Percentiles rank a stretch among this genome's conserved stretches.
phyloP scores from a whole-genome alignment of 2,113 vertebrate species.

The Orthonyx spaldingii region DNA sequence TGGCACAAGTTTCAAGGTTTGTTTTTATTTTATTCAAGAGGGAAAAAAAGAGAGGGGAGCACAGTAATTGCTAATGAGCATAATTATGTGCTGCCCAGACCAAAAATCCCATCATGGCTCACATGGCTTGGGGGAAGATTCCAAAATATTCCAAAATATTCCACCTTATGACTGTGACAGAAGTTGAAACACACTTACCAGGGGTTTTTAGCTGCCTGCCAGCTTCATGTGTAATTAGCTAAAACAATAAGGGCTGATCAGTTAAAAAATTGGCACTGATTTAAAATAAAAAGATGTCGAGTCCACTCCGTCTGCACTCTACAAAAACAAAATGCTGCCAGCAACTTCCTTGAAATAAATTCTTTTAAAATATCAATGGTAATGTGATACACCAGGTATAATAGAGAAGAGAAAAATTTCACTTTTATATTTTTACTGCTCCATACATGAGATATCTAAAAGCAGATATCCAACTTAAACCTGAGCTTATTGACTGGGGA shows the following conservation, averaged over 20 bases:
- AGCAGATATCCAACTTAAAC: neutral
- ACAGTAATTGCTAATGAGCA: neutral
- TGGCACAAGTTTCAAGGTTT: neutral
- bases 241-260: neutral
- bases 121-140: neutral
- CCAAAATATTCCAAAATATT: neutral
- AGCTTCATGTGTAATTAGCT: neutral
- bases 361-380: neutral
- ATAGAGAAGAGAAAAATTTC: neutral
- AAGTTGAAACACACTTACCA: neutral
- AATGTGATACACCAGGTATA: neutral
- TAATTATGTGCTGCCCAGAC: neutral
- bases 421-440: neutral
- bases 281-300: neutral
- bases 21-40: neutral
- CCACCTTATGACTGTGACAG: neutral
- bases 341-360: neutral
- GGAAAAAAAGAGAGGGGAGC: neutral
- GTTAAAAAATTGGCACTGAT: neutral
- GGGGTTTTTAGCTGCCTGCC: neutral
- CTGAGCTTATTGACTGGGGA: neutral
- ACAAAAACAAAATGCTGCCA: neutral
- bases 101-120: neutral
- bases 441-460: neutral
- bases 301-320: neutral